Conservation (phyloP, 2,113 vertebrate species). For the Rhinopomastus cyanomelas region DNA sequence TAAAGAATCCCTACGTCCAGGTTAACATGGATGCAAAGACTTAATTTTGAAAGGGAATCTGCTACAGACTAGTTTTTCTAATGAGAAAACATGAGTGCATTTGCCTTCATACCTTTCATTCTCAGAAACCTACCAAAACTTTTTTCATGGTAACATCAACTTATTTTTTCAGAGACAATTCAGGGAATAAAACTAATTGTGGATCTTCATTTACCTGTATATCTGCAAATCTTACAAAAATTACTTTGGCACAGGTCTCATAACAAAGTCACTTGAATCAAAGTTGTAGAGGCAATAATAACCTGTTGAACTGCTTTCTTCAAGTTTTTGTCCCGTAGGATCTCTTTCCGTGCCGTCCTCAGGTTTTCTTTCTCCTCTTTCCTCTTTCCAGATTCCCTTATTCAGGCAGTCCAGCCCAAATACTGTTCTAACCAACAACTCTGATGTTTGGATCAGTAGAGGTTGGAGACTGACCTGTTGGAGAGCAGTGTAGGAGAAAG, state of each 20-base stretch:
- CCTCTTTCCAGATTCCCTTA: not conserved
- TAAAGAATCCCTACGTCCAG: not conserved
- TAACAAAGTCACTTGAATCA: not conserved
- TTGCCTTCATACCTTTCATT: not conserved
- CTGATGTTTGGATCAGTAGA: not conserved
- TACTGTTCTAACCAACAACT: not conserved
- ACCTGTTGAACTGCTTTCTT: not conserved
- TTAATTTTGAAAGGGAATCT: not conserved
- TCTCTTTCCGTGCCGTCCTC: not conserved
- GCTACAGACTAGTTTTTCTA: not conserved
- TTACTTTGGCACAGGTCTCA: not conserved
- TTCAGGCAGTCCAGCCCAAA: not conserved
- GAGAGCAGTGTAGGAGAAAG: too few relatives aligned
- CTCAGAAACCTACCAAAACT: not conserved
- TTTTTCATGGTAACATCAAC: not conserved
- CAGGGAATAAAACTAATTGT: not conserved
- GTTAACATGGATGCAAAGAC: not conserved
- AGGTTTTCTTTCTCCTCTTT: not conserved
- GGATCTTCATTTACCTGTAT: not conserved
- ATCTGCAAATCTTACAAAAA: not conserved
- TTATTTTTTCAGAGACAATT: not conserved
- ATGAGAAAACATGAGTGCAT: not conserved
- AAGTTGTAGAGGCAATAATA: not conserved
- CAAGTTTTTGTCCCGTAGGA: not conserved
- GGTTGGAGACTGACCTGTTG: too few relatives aligned